These are phyloP conservation scores for Phaethon lepturus DNA, from an alignment of 2,113 vertebrate species.

Conservation along the genomic window DNA sequence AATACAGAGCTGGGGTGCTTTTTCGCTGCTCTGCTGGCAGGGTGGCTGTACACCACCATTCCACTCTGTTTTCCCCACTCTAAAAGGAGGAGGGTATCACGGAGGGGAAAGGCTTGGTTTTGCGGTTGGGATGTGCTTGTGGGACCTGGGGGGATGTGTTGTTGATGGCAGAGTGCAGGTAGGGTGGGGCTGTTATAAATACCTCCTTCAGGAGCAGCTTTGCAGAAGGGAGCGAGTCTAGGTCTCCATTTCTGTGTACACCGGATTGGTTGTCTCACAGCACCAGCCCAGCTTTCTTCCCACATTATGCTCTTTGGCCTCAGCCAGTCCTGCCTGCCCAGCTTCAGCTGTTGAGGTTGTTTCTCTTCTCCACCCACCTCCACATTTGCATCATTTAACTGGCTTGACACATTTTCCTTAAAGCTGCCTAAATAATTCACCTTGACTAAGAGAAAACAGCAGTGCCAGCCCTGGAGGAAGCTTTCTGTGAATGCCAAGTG, in stretches of 20 bases:
- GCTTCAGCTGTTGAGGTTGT: background rate
- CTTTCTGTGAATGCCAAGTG: background rate
- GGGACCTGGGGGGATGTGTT: background rate
- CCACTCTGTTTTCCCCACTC: background rate
- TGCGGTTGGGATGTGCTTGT: rapidly evolving
- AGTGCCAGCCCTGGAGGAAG: background rate
- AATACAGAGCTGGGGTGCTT: background rate
- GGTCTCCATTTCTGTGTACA: rapidly evolving
- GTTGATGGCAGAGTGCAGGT: background rate
- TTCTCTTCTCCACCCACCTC: background rate
- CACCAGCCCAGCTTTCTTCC: background rate
- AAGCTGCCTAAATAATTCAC: conserved; percentile 32
- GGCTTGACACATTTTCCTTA: background rate
- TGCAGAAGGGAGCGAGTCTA: background rate
- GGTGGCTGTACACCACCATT: background rate
- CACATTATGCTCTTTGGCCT: background rate
- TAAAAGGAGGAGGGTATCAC: rapidly evolving
- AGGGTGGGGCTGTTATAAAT: too few relatives aligned
- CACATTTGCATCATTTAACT: background rate
- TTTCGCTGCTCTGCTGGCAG: background rate
- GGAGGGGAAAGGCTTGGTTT: background rate
- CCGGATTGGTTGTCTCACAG: background rate
- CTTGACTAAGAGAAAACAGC: background rate
- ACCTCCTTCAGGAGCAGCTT: background rate
- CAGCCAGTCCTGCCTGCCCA: rapidly evolving